phyloP scores from a whole-genome alignment of 2,113 vertebrate genomes.

The Leucoraja erinaceus region DNA sequence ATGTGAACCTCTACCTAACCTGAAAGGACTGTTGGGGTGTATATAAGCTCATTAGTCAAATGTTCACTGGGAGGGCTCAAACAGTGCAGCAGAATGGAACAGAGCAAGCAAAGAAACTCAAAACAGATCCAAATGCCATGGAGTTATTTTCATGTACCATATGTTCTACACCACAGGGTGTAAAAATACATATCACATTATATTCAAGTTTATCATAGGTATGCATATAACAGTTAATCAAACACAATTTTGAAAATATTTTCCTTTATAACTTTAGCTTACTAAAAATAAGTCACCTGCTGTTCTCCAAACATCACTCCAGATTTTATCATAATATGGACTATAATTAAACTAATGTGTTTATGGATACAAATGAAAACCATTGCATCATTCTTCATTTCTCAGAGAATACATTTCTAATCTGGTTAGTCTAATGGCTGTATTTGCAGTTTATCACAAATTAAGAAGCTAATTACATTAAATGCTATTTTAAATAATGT shows the following conservation, averaged over 20 bases:
- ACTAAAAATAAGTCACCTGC: conserved; percentile 72
- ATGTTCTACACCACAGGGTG: not conserved
- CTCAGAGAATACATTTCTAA: conserved; percentile 91
- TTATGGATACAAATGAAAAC: conserved; percentile 93
- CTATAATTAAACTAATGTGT: conserved; percentile 86
- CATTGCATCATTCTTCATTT: conserved; percentile 86
- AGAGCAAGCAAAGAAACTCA: not conserved
- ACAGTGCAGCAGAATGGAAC: not conserved
- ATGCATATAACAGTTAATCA: conserved; percentile 51
- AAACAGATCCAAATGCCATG: not conserved
- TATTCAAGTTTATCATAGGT: conserved; percentile 50
- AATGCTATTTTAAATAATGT: conserved; percentile 96
- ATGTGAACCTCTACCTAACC: no score
- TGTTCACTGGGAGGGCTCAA: not conserved
- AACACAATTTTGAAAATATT: conserved; percentile 42
- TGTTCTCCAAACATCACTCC: conserved; percentile 78
- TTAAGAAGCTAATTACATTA: conserved; percentile 98
- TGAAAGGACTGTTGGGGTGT: no score
- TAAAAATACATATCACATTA: conserved; percentile 16
- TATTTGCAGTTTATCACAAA: conserved; percentile 98
- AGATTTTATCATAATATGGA: conserved; percentile 82
- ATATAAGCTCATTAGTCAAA: not conserved
- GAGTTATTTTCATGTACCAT: not conserved
- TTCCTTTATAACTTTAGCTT: not conserved
- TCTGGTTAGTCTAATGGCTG: conserved; percentile 90